These are phyloP conservation scores for Eufriesea mexicana DNA, from an alignment of 1,140 invertebrate species.

Conservation along the genomic window DNA sequence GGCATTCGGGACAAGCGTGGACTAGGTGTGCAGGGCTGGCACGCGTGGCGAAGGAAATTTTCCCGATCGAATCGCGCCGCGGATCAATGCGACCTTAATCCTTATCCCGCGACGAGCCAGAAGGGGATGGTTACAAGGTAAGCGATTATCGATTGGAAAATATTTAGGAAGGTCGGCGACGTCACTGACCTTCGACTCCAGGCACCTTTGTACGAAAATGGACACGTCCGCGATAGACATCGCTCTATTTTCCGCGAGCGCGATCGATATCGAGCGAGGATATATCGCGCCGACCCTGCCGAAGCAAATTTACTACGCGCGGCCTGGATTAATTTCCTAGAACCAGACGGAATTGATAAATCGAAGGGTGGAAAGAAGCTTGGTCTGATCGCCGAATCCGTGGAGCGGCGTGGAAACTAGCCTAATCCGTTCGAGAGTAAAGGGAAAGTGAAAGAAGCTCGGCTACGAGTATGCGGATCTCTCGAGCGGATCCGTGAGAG, in stretches of 20 bases:
- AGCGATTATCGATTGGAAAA: constrained; percentile 48
- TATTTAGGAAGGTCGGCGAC: constrained; percentile 52
- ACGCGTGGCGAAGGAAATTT: neutral
- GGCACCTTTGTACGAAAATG: constrained; percentile 25
- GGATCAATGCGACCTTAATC: constrained; percentile 33
- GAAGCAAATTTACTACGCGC: neutral
- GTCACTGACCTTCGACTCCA: constrained; percentile 43
- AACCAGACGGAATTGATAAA: neutral
- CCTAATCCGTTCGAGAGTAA: neutral
- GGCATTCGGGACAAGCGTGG: constrained; percentile 58
- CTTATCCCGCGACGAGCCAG: constrained; percentile 19
- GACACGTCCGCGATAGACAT: neutral
- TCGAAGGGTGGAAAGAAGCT: neutral
- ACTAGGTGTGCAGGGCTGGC: neutral
- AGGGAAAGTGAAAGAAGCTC: neutral
- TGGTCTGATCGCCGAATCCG: too few species aligned
- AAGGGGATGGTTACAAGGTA: constrained; percentile 19
- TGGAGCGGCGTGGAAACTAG: too few species aligned
- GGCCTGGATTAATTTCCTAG: neutral
- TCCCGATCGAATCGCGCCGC: constrained; percentile 9
- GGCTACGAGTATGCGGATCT: neutral
- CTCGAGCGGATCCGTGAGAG: neutral
- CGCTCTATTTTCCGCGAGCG: neutral
- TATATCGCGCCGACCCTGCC: neutral
- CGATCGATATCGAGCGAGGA: neutral